phyloP scores from a whole-genome alignment of 2,888 invertebrate species.

The Archips crataeganus region DNA sequence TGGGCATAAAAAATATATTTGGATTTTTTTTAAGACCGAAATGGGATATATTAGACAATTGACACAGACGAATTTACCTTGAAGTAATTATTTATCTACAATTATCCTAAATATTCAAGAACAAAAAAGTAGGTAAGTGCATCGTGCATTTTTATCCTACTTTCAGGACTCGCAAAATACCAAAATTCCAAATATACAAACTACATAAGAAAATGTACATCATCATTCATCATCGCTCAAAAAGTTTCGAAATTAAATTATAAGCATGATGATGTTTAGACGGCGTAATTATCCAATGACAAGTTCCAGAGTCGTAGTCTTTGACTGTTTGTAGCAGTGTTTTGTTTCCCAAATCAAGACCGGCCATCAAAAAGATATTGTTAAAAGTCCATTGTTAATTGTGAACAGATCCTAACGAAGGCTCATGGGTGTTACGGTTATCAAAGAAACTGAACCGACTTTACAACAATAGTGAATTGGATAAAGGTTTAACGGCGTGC shows the following conservation, averaged over 20 bases:
- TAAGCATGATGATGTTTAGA: slow-evolving; percentile 30
- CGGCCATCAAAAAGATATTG: slow-evolving; percentile 25
- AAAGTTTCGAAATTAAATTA: neutral
- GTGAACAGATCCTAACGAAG: slow-evolving; percentile 40
- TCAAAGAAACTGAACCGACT: slow-evolving; percentile 51
- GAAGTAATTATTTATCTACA: too few relatives aligned
- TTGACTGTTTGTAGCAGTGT: slow-evolving; percentile 28
- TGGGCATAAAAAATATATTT: too few relatives aligned
- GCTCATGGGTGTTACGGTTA: slow-evolving; percentile 52
- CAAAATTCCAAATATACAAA: too few relatives aligned
- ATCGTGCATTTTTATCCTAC: too few relatives aligned
- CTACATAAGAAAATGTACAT: too few relatives aligned
- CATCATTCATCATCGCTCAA: too few relatives aligned
- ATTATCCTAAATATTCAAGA: too few relatives aligned
- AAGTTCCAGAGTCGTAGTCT: slow-evolving; percentile 6
- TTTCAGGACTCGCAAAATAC: too few relatives aligned
- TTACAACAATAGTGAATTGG: slow-evolving; percentile 40
- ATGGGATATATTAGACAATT: too few relatives aligned
- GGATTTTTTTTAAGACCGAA: too few relatives aligned
- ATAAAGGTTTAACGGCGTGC: neutral
- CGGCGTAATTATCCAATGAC: slow-evolving; percentile 21
- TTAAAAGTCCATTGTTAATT: slow-evolving; percentile 32
- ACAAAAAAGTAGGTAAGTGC: too few relatives aligned
- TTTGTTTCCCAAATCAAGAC: slow-evolving; percentile 39
- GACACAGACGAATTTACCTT: too few relatives aligned